These are phyloP conservation scores for Eptatretus atami DNA, from an alignment of 2,797 vertebrate genomes.

Conservation along the genomic window DNA sequence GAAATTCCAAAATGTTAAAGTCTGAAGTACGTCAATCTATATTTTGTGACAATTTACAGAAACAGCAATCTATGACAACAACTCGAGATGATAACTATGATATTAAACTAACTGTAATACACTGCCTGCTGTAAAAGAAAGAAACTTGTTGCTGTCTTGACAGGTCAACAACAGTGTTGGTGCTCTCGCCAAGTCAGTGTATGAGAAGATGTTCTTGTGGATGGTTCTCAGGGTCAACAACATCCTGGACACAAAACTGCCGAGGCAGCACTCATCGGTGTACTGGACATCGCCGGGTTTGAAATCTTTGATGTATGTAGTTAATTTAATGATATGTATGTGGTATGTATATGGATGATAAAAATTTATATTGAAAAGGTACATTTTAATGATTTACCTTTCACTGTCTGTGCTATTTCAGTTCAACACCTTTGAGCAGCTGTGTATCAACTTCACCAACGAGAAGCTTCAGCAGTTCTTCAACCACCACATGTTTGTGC, in stretches of 20 bases:
- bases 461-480: constrained; percentile 45
- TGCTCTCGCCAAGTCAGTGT: constrained; percentile 37
- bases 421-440: constrained; percentile 41
- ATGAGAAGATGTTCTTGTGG: constrained; percentile 68
- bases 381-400: too few relatives aligned
- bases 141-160: constrained; percentile 5
- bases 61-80: too few relatives aligned
- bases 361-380: too few relatives aligned
- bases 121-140: too few relatives aligned
- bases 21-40: too few relatives aligned
- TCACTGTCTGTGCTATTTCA: constrained; percentile 7
- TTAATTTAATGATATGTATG: not conserved
- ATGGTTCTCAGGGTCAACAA: constrained; percentile 69
- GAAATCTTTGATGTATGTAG: constrained; percentile 41
- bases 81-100: too few relatives aligned
- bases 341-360: too few relatives aligned
- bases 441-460: constrained; percentile 48
- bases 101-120: too few relatives aligned
- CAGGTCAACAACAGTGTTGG: constrained; percentile 33
- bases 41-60: too few relatives aligned
- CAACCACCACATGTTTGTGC: constrained; percentile 40
- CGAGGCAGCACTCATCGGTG: constrained; percentile 48
- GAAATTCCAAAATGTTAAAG: too few relatives aligned
- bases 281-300: constrained; percentile 60
- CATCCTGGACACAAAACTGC: constrained; percentile 52